phyloP scores from a whole-genome alignment of 2,888 invertebrate species.

The Trissolcus japonicus region DNA sequence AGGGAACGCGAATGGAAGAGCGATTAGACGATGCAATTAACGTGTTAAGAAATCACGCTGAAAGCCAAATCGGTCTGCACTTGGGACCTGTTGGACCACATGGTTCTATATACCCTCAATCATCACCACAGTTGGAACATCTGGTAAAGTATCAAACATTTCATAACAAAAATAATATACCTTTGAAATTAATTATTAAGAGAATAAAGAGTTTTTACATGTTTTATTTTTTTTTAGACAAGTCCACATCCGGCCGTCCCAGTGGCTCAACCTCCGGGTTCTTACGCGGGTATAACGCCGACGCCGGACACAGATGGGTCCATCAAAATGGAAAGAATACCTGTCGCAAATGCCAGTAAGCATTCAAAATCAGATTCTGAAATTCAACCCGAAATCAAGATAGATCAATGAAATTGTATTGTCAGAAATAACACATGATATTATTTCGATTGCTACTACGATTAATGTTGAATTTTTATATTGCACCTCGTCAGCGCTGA shows the following conservation, averaged over 20 bases:
- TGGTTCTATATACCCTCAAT: slow-evolving; percentile 78
- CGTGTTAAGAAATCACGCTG: slow-evolving; percentile 95
- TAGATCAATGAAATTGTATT: not conserved
- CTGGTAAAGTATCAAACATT: slow-evolving; percentile 67
- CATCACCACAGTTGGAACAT: slow-evolving; percentile 78
- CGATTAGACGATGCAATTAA: slow-evolving; percentile 96
- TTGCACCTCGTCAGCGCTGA: slow-evolving; percentile 24
- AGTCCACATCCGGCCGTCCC: slow-evolving; percentile 76
- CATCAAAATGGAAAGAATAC: slow-evolving; percentile 82
- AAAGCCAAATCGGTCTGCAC: slow-evolving; percentile 83
- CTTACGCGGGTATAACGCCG: slow-evolving; percentile 77
- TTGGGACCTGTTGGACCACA: slow-evolving; percentile 76
- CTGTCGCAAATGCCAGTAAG: slow-evolving; percentile 81
- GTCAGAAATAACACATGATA: no score
- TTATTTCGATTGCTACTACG: no score
- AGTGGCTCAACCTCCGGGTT: slow-evolving; percentile 75
- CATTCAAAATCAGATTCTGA: slow-evolving; percentile 55
- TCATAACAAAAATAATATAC: not conserved
- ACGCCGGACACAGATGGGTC: slow-evolving; percentile 79
- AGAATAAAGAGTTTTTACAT: not conserved
- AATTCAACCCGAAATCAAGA: not conserved
- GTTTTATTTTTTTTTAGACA: slow-evolving; percentile 66
- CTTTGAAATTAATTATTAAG: slow-evolving; percentile 24
- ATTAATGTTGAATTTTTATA: no score
- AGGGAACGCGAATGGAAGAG: slow-evolving; percentile 96